Percentiles rank a stretch among this genome's conserved stretches.
Evolutionary conservation across 2,888 invertebrate species (phyloP).

Genomic region (Cerastoderma edule): DNA sequence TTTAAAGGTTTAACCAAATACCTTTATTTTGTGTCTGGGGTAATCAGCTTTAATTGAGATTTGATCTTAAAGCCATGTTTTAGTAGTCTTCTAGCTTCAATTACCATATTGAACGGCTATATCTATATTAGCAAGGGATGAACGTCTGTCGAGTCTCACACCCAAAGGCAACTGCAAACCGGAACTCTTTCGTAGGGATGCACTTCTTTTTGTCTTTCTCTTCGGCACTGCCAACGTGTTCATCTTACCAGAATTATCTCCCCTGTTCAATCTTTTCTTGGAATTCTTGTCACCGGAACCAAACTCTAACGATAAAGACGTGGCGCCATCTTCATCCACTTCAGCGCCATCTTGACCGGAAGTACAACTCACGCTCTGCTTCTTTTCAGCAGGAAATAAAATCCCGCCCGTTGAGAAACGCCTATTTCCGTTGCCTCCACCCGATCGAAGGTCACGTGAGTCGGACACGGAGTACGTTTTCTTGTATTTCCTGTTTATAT

Average conservation of each 20-base stretch:
- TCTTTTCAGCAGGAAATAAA: too few relatives aligned
- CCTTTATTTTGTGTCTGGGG: too few relatives aligned
- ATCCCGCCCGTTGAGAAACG: slow-evolving; percentile 20
- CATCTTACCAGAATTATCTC: background rate
- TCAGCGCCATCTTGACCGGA: too few relatives aligned
- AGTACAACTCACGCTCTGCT: too few relatives aligned
- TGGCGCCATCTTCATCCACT: too few relatives aligned
- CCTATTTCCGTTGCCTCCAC: background rate
- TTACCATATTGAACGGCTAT: slow-evolving; percentile 46
- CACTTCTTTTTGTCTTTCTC: slow-evolving; percentile 1
- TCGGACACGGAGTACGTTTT: background rate
- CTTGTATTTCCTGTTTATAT: background rate
- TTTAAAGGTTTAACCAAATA: too few relatives aligned
- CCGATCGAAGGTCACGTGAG: background rate
- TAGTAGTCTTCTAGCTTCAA: too few relatives aligned
- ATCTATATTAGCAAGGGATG: slow-evolving; percentile 32
- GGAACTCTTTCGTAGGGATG: background rate
- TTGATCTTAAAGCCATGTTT: too few relatives aligned
- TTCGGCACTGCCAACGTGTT: background rate
- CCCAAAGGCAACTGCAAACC: slow-evolving; percentile 1
- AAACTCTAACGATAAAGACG: too few relatives aligned
- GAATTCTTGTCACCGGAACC: too few relatives aligned
- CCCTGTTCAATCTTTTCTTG: background rate
- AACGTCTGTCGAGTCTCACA: slow-evolving; percentile 34
- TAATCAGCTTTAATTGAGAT: too few relatives aligned